phyloP scores from a whole-genome alignment of 2,888 invertebrate species.

The Drosophila mettleri region DNA sequence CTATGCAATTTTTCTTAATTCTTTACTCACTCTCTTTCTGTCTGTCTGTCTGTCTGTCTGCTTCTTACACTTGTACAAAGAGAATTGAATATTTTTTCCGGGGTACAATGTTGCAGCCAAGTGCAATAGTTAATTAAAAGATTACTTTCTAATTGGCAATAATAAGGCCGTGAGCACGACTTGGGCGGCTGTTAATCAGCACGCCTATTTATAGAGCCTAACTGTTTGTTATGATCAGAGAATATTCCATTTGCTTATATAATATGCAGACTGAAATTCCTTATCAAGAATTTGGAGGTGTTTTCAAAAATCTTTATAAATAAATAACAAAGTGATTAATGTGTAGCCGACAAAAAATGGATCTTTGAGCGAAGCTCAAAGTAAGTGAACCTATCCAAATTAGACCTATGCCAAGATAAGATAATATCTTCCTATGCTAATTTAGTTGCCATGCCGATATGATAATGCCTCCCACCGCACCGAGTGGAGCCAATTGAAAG shows the following conservation, averaged over 20 bases:
- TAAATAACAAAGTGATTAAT: constrained; percentile 52
- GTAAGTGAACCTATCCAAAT: constrained; percentile 1
- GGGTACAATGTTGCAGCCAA: constrained; percentile 32
- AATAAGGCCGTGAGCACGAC: constrained; percentile 48
- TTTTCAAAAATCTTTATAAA: constrained; percentile 28
- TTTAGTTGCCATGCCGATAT: constrained; percentile 33
- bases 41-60: neutral
- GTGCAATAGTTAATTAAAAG: constrained; percentile 54
- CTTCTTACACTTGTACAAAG: constrained; percentile 19
- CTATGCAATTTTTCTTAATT: constrained; percentile 8
- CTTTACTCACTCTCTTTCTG: neutral
- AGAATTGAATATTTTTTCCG: constrained; percentile 32
- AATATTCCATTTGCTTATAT: constrained; percentile 59
- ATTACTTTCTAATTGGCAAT: constrained; percentile 62
- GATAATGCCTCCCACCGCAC: neutral
- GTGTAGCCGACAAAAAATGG: constrained; percentile 15
- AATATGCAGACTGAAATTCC: constrained; percentile 35
- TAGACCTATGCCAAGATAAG: constrained; percentile 32
- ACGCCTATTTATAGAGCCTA: constrained; percentile 54
- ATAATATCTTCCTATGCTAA: neutral
- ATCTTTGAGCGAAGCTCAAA: constrained; percentile 18
- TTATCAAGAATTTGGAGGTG: constrained; percentile 40
- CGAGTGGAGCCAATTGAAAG: constrained; percentile 52
- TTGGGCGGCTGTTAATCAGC: constrained; percentile 62
- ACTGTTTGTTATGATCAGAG: constrained; percentile 50